Evolutionary conservation across 2,888 invertebrate species (phyloP), one percentile per base, ranked within the genome.

Genomic region (Ctenicera cuprea): DNA sequence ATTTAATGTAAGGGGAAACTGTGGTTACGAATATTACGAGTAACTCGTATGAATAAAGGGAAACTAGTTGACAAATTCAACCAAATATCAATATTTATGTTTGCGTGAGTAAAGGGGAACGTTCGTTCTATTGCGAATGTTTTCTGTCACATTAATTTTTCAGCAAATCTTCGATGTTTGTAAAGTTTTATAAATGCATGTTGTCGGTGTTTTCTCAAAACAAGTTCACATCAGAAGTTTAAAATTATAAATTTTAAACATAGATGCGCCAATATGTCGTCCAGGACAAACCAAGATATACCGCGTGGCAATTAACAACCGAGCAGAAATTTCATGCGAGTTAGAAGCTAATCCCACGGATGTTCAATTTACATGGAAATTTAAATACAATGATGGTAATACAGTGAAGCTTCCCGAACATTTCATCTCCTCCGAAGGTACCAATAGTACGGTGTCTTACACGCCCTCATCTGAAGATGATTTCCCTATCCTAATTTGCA

Each of bases 211-310:
- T 26, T 26, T 3, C 5, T 26, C 2, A 2, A 2, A 26, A 26
- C 26, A 2, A 26, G 5, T 3, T 30, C 8, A 26, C 48, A 12
- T 30, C 22, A 30, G 3, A 54, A 54, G 12, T 45, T 3, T n/a
- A 45, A n/a, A n/a, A n/a, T n/a, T 45, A 38, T 38, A 7, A 45
- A 1, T 45, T 45, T 45, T 7, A 14, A 16, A 45, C 65, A 30
- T 85, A 93, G 93, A 90, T 86, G 89, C 90, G 14, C 93, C 93
- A n/a, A 89, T 92, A 14, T 93, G 93, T 80, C 89, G 90, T 41
- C 88, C 89, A 0, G 90, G 90, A 37, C 93, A 93, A 83, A 89
- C 90, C 59, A 89, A 88, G 74, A 88, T 90, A 18, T 91, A 91
- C 81, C 92, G 92, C 37, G 91, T 91, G n/a, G 93, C 91, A n/a